Base-by-base conservation (phyloP, 2,888 invertebrate genomes). In the Calliphora vomitoria region DNA sequence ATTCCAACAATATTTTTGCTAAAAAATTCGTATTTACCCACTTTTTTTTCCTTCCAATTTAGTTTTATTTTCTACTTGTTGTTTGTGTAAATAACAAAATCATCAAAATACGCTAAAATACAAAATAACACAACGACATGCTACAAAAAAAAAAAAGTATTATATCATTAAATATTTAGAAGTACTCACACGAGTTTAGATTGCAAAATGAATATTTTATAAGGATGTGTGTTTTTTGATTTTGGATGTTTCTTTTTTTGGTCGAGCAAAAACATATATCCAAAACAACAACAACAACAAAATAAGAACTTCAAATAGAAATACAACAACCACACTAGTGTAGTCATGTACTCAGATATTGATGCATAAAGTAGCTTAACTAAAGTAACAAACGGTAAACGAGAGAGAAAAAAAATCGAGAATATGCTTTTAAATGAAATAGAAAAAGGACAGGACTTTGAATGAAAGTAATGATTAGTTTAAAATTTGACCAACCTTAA, bases 171-270 rank as follows among this genome's bases (percentile, higher is more conserved):
- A 94, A 93, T 92, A 94, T 94, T 93, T 92, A 94, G 90, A 90
- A 91, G 91, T 91, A 92, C 93, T 93, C 93, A 93, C 94, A 93
- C 93, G 93, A 93, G 93, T 92, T 93, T 93, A 94, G 93, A 94
- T 94, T 94, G 93, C 92, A 91, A 92, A 92, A 93, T 94, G 92
- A 93, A 94, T 94, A 92, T 93, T 94, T 94, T 64, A 89, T 89
- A 80, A 87, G 83, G 58, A 71, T 55, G 74, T 82, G 44, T 78
- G n/a, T 41, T 66, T 82, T 81, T 72, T 60, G 35, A 44, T 44
- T 15, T 74, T 44, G 47, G 53, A 64, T 64, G 15, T 31, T 64
- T 78, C 71, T 69, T 85, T 58, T 44, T 11, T 69, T 68, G 58
- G 41, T 38, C 31, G 44, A 79, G 25, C 25, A 68, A 44, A 20